phyloP scores from a whole-genome alignment of 2,113 vertebrate species.

The Hiodon tergisus region DNA sequence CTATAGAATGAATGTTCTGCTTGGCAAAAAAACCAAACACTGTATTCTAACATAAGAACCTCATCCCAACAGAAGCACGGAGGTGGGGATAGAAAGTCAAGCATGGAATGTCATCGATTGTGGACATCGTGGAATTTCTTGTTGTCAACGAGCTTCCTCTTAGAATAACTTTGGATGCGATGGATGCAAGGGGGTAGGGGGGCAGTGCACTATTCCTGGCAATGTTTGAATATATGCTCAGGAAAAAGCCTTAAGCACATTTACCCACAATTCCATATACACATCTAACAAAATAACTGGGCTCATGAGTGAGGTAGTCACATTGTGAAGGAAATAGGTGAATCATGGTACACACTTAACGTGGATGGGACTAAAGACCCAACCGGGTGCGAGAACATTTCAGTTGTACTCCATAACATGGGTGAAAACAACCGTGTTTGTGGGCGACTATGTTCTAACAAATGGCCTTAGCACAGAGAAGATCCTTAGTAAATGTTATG shows the following conservation, averaged over 20 bases:
- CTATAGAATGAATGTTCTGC: no score
- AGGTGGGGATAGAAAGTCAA: no score
- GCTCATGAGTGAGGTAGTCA: slow-evolving; percentile 5
- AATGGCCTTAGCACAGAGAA: no score
- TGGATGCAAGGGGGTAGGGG: no score
- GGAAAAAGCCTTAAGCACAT: slow-evolving; percentile 1
- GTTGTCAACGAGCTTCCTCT: slow-evolving; percentile 2
- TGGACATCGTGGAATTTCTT: no score
- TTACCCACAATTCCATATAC: neutral
- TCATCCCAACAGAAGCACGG: no score
- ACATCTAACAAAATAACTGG: slow-evolving; percentile 11
- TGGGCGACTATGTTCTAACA: neutral
- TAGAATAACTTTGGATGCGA: neutral
- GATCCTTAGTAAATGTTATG: no score
- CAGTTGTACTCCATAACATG: slow-evolving; percentile 9
- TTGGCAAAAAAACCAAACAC: no score
- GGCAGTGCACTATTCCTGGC: no score
- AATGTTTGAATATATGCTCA: neutral
- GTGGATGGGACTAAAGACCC: slow-evolving; percentile 14
- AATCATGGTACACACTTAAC: slow-evolving; percentile 6
- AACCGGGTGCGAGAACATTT: slow-evolving; percentile 2
- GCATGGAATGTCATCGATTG: no score
- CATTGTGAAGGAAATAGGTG: slow-evolving; percentile 8
- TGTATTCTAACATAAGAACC: no score
- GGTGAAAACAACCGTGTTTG: neutral